phyloP scores from a whole-genome alignment of 1,140 invertebrate species.

The Stratiolaelaps scimitus region DNA sequence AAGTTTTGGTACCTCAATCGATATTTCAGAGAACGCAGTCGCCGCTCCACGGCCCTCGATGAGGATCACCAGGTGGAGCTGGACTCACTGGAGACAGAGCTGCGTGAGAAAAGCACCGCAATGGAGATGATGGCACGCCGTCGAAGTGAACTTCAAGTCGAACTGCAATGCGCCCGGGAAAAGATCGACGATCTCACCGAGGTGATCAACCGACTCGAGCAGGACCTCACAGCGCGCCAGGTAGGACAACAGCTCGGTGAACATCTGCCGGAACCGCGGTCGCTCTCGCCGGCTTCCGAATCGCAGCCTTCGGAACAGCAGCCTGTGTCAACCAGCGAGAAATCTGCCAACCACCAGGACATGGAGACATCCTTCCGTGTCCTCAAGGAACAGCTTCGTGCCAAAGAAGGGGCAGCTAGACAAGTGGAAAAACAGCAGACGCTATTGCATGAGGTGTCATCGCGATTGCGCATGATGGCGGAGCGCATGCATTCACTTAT shows the following conservation, averaged over 20 bases:
- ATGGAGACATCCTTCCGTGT: constrained; percentile 13
- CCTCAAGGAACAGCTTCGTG: constrained; percentile 22
- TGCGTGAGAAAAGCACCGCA: not conserved
- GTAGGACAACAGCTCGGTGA: not conserved
- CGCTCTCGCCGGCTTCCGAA: constrained; percentile 26
- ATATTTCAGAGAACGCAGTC: constrained; percentile 10
- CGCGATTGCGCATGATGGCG: constrained; percentile 1
- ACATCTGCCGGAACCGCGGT: not conserved
- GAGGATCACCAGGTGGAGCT: not conserved
- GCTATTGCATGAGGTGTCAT: constrained; percentile 6
- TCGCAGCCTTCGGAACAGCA: not conserved
- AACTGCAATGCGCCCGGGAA: not conserved
- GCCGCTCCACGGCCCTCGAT: not conserved
- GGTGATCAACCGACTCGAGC: constrained; percentile 16
- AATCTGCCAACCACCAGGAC: not conserved
- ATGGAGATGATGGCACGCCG: constrained; percentile 3
- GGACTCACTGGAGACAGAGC: not conserved
- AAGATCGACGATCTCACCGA: constrained; percentile 22
- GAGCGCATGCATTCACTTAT: constrained; percentile 4
- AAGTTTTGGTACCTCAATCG: too few species aligned
- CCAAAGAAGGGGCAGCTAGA: constrained; percentile 6
- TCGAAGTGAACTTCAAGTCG: constrained; percentile 3
- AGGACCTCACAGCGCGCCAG: constrained; percentile 6
- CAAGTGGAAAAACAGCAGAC: constrained; percentile 22
- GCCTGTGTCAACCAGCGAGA: too few species aligned